phyloP scores from a whole-genome alignment of 1,140 invertebrate species.

The Caenorhabditis briggsae region DNA sequence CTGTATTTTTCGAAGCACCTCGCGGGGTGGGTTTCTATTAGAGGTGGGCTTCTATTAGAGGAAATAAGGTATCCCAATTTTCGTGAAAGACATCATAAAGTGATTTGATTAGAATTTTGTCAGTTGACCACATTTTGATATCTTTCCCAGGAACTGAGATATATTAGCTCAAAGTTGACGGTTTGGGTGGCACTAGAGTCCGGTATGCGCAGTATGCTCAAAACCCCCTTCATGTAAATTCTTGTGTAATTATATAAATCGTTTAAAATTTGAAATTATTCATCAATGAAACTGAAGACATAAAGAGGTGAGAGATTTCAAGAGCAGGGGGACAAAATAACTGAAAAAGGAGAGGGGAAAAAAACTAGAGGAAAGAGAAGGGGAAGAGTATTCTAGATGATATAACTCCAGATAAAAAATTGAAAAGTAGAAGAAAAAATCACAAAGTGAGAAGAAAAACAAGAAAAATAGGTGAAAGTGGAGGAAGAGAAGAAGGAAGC shows the following conservation, averaged over 20 bases:
- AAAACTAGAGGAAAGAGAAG: not conserved
- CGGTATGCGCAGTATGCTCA: not conserved
- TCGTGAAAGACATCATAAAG: no score
- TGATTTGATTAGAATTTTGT: no score
- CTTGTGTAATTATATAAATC: not conserved
- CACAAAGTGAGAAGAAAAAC: constrained; percentile 38
- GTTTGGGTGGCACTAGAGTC: no score
- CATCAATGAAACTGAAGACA: constrained; percentile 54
- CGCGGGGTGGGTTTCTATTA: no score
- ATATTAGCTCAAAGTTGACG: no score
- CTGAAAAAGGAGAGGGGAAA: constrained; percentile 3
- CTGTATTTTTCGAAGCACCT: no score
- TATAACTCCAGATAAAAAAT: not conserved
- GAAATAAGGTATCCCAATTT: no score
- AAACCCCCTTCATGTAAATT: not conserved
- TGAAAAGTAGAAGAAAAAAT: constrained; percentile 4
- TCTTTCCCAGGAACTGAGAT: no score
- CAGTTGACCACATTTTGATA: no score
- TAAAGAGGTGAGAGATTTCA: constrained; percentile 47
- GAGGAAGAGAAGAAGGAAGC: not conserved
- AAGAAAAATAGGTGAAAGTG: constrained; percentile 23
- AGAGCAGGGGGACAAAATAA: constrained; percentile 30
- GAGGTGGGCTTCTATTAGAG: no score
- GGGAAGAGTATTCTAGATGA: not conserved
- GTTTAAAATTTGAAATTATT: constrained; percentile 15